These are phyloP conservation scores for Holothuria glaberrima DNA, from an alignment of 35 echinoderm and acorn worm species.

Conservation along the genomic window DNA sequence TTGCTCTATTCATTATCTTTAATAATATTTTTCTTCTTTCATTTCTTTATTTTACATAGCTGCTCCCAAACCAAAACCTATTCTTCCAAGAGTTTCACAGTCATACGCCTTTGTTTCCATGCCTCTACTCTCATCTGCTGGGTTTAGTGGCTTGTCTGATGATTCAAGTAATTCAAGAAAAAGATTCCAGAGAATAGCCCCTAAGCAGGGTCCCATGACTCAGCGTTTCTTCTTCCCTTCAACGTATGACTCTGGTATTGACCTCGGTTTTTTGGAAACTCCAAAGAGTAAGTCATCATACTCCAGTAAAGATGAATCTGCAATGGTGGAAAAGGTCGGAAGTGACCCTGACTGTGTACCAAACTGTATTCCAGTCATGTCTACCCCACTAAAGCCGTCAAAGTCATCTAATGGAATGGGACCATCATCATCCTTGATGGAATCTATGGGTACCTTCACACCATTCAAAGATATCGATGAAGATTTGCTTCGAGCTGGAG, in stretches of 20 bases:
- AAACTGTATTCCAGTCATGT: conserved; percentile 10
- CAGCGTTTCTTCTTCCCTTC: conserved; percentile 5
- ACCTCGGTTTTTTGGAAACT: background rate
- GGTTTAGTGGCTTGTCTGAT: background rate
- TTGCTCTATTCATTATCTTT: background rate
- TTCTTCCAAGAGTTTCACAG: conserved; percentile 52
- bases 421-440: background rate
- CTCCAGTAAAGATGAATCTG: background rate
- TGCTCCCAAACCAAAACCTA: conserved; percentile 52
- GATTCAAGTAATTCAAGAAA: background rate
- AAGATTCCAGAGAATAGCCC: conserved; percentile 37
- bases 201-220: background rate
- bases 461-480: conserved; percentile 22
- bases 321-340: background rate
- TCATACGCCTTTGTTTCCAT: conserved; percentile 72
- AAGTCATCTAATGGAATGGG: background rate
- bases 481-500: background rate
- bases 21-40: too few species aligned
- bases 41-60: background rate
- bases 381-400: conserved; percentile 30
- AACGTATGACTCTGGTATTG: conserved; percentile 8
- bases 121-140: conserved; percentile 52
- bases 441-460: conserved; percentile 32
- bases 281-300: background rate
- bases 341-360: background rate